phyloP scores from a whole-genome alignment of 2,113 vertebrate species.

The Psittacula cyanocephala region DNA sequence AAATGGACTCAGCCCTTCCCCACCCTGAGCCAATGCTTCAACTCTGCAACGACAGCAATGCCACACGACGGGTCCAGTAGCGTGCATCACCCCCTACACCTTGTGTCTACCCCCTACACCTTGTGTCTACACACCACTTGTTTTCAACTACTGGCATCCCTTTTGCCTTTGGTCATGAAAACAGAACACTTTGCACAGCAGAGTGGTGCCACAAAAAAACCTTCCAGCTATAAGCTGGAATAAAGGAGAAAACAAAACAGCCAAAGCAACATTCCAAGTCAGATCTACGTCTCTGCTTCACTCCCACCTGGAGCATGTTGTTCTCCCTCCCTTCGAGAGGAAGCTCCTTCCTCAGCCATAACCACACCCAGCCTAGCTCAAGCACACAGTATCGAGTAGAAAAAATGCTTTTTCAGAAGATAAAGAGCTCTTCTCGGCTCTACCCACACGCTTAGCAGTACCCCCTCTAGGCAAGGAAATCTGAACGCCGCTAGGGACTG shows the following conservation, averaged over 20 bases:
- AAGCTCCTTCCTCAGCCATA: neutral
- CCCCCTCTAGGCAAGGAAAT: too few species aligned
- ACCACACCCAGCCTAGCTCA: neutral
- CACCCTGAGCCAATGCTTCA: neutral
- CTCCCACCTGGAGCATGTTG: neutral
- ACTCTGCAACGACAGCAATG: neutral
- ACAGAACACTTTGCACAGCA: neutral
- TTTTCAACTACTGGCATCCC: neutral
- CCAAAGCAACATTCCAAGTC: neutral
- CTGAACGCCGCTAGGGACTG: neutral
- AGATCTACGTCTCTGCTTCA: neutral
- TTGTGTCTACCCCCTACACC: too few species aligned
- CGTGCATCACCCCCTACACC: fast-evolving
- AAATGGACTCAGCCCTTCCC: neutral
- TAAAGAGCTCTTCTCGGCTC: neutral
- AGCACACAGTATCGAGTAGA: fast-evolving
- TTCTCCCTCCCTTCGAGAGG: neutral
- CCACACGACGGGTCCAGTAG: neutral
- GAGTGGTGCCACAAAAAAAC: neutral
- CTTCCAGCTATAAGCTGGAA: neutral
- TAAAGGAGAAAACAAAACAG: neutral
- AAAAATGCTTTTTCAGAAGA: neutral
- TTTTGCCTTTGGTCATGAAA: neutral
- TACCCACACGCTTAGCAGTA: too few species aligned
- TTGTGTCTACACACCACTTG: too few species aligned